Evolutionary conservation across 2,888 invertebrate genomes (phyloP).

Genomic region (Rotaria macrura): DNA sequence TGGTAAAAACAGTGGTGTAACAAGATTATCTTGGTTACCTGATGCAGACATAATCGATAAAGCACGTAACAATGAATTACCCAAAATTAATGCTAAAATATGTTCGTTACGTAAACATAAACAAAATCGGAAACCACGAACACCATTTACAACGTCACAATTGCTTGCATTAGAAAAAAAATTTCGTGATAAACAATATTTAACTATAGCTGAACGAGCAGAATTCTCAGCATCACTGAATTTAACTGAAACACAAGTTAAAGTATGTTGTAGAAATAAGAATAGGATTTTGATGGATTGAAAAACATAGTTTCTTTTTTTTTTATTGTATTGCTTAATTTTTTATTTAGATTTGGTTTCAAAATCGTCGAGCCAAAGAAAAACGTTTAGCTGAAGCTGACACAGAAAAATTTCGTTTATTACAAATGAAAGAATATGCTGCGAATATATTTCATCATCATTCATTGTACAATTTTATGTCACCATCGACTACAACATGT

Average conservation of each 20-base stretch:
- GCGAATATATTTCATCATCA: background rate
- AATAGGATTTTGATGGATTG: too few relatives aligned
- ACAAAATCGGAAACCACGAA: conserved; percentile 82
- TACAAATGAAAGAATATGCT: background rate
- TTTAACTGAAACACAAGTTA: conserved; percentile 77
- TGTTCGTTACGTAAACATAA: conserved; percentile 68
- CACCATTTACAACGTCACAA: conserved; percentile 90
- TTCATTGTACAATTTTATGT: background rate
- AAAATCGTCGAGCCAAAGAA: conserved; percentile 68
- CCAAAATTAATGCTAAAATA: conserved; percentile 27
- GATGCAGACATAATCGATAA: conserved; percentile 16
- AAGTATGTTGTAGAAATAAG: conserved; percentile 33
- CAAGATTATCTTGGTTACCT: background rate
- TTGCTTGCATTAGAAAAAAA: conserved; percentile 79
- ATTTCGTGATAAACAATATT: conserved; percentile 82
- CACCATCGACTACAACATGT: background rate
- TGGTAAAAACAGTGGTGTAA: background rate
- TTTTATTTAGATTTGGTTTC: conserved; percentile 44
- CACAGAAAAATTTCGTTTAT: conserved; percentile 25
- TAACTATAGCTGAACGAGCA: conserved; percentile 83
- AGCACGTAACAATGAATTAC: conserved; percentile 27
- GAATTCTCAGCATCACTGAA: conserved; percentile 80
- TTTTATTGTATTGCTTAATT: too few relatives aligned
- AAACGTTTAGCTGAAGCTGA: conserved; percentile 74
- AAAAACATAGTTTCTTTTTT: too few relatives aligned